Evolutionary conservation across 1,140 invertebrate genomes (phyloP), one percentile per base, ranked within the genome.

Genomic region (Diorhabda carinulata): DNA sequence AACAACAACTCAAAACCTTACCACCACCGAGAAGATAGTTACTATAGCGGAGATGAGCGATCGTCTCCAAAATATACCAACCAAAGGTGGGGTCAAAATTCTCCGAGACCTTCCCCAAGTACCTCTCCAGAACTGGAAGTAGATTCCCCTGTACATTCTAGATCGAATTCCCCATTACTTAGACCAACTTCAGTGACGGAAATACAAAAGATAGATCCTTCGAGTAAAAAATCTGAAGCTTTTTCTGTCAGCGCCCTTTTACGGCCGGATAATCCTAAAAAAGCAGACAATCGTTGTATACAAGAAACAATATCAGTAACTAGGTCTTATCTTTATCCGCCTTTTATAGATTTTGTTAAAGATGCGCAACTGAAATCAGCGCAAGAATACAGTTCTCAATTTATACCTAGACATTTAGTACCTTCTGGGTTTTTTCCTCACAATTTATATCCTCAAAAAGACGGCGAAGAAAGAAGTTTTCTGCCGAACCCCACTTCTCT

Each of bases 191-290:
- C 86, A 4, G 83, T 81, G 3, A 84, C 81, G 67, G 78, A 80
- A 42, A 81, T 82, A 10, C 75, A 69, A 72, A 80, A 76, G 76
- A 78, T 63, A 74, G 81, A 73, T 73, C 80, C 78, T 68, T 80
- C 81, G 10, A 77, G 80, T 41, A 90, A 90, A 80, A 87, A 89
- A 82, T 92, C 90, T 4, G 89, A 92, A 80, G 86, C 88, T 4
- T 93, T 93, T 78, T 92, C 90, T 67, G 91, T 93, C 4, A 91
- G 88, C 60, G 92, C 91, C 0, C 81, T 93, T 3, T 79, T 93
- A 8, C 85, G 90, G 80, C 90, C 91, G 62, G 91, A 93, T 79
- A 87, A 89, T 40, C 90, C 88, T 2, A 85, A 88, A 81, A 84
- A 78, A 78, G 85, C 81, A 84, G 84, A 76, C 70, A 81, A 76